These are phyloP conservation scores for Setophaga petechia DNA, from an alignment of 2,113 vertebrate genomes.

Conservation along the genomic window DNA sequence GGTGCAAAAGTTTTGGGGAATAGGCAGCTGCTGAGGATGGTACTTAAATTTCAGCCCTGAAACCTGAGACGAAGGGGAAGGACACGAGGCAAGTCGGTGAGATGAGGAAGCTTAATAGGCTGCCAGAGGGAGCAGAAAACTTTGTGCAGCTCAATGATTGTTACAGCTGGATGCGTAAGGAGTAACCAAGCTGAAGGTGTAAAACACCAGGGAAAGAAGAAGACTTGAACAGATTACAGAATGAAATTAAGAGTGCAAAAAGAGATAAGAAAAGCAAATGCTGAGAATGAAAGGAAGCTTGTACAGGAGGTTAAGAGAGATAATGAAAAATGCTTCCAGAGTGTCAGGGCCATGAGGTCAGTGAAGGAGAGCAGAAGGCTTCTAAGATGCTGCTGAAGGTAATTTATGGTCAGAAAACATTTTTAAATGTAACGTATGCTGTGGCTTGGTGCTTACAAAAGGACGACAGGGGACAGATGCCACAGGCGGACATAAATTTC, in stretches of 20 bases:
- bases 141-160: background rate
- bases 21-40: background rate
- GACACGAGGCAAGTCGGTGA: background rate
- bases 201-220: background rate
- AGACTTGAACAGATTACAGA: background rate
- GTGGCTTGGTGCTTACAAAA: slow-evolving; percentile 68
- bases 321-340: slow-evolving; percentile 67
- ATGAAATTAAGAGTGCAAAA: slow-evolving; percentile 18
- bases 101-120: background rate
- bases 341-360: slow-evolving; percentile 20
- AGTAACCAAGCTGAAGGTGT: background rate
- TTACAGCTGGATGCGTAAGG: background rate
- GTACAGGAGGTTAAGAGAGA: slow-evolving; percentile 50
- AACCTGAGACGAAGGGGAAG: background rate
- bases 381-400: slow-evolving; percentile 64
- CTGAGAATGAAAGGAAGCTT: slow-evolving; percentile 60
- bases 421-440: slow-evolving; percentile 66
- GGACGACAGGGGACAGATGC: slow-evolving; percentile 71
- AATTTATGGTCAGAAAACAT: slow-evolving; percentile 73
- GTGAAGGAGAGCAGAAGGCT: slow-evolving; percentile 27
- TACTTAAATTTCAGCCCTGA: background rate
- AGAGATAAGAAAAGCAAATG: slow-evolving; percentile 59
- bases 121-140: background rate
- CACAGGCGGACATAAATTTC: slow-evolving; percentile 68
- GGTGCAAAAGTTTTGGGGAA: background rate